Evolutionary conservation across 2,113 vertebrate genomes (phyloP), one percentile per base, ranked within the genome.

Genomic region (Calyptomena viridis): DNA sequence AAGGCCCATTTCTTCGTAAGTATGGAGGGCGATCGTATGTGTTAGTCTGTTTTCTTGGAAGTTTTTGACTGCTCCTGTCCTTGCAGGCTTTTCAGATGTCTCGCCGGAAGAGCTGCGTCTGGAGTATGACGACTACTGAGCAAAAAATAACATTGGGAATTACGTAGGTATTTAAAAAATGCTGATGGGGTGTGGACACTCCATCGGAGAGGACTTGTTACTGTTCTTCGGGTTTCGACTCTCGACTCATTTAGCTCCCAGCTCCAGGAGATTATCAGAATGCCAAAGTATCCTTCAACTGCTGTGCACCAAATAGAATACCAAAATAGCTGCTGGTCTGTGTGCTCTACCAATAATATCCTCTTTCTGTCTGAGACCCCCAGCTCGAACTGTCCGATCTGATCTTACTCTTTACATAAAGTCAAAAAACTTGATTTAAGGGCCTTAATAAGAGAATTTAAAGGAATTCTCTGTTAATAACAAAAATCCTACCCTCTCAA

Each of bases 31-130:
- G 15, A 19, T 30, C 55, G 6, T 30, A 89, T 74, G 53, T 69
- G 23, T 16, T 37, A 13, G 8, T 50, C 7, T 47, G 30, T 82
- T 74, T 85, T 80, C 64, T 88, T 91, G 91, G 66, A 91, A 55
- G 19, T 79, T 95, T 96, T 84, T 94, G 40, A 94, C 89, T 96
- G 58, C 93, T 97, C 25, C 17, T 96, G 53, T 97, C 55, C 60
- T 91, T 96, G 33, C 92, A 99, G 99, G 99, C 74, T 99, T 99
- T 96, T 87, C 91, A 53, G 99, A 99, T 88, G 95, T 99, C 77
- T 99, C 98, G 7, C 99, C 98, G 84, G 99, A 99, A 84, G 99
- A 99, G 90, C 96, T 99, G 90, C 98, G 97, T 55, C 92, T 99
- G 93, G 99, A 99, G 79, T 99, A 98, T 95, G 98, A 98, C 85